Conservation (phyloP, 2,113 vertebrate genomes). For the Spilogale gracilis region DNA sequence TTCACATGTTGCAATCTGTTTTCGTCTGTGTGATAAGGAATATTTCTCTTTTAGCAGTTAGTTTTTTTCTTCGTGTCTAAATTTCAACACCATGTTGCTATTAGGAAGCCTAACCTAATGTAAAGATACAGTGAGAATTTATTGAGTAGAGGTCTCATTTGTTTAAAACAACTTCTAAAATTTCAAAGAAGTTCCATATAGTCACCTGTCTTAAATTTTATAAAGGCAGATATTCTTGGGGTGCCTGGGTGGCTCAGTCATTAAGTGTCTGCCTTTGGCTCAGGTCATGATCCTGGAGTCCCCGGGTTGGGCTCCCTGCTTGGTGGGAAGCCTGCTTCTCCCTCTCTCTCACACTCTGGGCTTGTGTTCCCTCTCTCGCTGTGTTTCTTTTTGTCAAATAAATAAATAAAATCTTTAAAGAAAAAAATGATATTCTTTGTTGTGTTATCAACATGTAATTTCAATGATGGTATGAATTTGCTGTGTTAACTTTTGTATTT, state of each 20-base stretch:
- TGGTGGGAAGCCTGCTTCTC: too few relatives aligned
- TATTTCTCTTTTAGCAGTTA: neutral
- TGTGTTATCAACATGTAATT: neutral
- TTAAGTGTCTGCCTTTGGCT: too few relatives aligned
- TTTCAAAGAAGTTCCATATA: conserved; percentile 44
- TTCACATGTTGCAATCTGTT: conserved; percentile 26
- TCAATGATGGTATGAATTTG: conserved; percentile 26
- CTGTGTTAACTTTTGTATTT: conserved; percentile 40
- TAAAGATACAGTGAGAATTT: conserved; percentile 56
- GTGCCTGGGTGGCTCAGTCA: too few relatives aligned
- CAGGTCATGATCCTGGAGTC: too few relatives aligned
- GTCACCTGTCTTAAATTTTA: neutral
- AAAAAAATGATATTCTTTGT: neutral
- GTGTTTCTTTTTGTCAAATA: too few relatives aligned
- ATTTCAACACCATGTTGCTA: neutral
- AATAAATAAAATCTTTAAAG: neutral
- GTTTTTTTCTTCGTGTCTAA: conserved; percentile 44
- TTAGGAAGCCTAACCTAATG: neutral
- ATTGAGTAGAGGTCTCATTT: neutral
- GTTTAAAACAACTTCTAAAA: conserved; percentile 37
- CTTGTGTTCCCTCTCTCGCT: too few relatives aligned
- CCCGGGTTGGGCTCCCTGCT: too few relatives aligned
- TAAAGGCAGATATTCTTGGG: neutral
- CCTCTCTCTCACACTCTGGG: too few relatives aligned
- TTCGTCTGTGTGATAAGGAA: conserved; percentile 34